Evolutionary conservation across 1,140 invertebrate genomes (phyloP), one percentile per base, ranked within the genome.

Genomic region (Cotesia typhae): DNA sequence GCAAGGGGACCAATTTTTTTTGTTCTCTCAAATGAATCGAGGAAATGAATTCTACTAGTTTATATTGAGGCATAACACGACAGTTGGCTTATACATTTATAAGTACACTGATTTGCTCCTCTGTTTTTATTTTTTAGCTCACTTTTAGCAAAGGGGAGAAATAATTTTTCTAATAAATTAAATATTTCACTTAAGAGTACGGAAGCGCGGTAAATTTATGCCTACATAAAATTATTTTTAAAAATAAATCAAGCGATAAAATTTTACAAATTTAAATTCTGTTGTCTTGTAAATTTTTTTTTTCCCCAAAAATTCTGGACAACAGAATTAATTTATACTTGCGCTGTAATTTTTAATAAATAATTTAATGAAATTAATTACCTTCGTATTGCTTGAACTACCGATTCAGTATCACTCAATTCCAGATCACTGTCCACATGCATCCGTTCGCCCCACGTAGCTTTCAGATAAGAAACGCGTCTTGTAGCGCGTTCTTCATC

Each of bases 401-500:
- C 87, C n/a, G 88, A 85, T 77, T 93, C 91, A 37, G 85, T 83
- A 72, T 90, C 89, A 76, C 91, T 91, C 14, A 91, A 82, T 71
- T 91, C 90, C n/a, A 89, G 83, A 78, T 92, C 91, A 76, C 90
- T 90, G 75, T 92, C 91, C 71, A 92, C 87, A 80, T 91, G 89
- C 82, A 92, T 88, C 66, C 92, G 87, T 77, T 92, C 91, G 55
- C 89, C 89, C 89, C 91, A 88, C 28, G 95, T 97, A 6, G 96
- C 96, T 87, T 95, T 95, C 73, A 97, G 86, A 85, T 98, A 98
- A 1, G 95, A 97, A 59, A 96, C 94, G 75, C 96, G 88, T 78
- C 96, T 89, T 80, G 94, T 94, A 12, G 93, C 90, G 73, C 95
- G 92, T 78, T 95, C 94, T 78, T 94, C 94, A 80, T 96, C 94